Evolutionary conservation across 2,113 vertebrate species (phyloP).

Genomic region (Paralichthys olivaceus): DNA sequence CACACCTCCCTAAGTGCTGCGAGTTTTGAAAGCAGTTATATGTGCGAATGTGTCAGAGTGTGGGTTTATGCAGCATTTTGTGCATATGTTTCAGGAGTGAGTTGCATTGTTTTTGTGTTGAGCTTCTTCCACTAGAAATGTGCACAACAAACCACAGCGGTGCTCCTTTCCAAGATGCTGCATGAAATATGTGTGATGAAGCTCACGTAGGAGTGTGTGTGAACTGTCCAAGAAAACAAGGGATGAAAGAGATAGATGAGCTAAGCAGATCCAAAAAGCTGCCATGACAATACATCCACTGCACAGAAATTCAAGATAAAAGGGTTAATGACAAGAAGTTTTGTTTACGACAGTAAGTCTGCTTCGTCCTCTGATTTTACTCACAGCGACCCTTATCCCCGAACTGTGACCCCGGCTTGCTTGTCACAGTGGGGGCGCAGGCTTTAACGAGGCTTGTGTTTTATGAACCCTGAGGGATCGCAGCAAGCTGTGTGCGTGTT

Average conservation of each 20-base stretch:
- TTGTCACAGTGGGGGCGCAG: slow-evolving; percentile 55
- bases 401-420: slow-evolving; percentile 65
- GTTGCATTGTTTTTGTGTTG: slow-evolving; percentile 20
- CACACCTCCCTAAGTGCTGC: slow-evolving; percentile 60
- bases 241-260: slow-evolving; percentile 27
- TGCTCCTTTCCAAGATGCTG: slow-evolving; percentile 35
- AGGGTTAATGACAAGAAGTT: slow-evolving; percentile 26
- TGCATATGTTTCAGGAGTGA: not conserved
- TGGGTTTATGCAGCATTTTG: slow-evolving; percentile 21
- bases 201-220: slow-evolving; percentile 9
- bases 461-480: slow-evolving; percentile 67
- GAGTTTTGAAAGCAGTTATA: slow-evolving; percentile 42
- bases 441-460: slow-evolving; percentile 71
- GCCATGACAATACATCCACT: slow-evolving; percentile 29
- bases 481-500: slow-evolving; percentile 62
- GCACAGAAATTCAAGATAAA: slow-evolving; percentile 18
- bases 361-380: slow-evolving; percentile 40
- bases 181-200: slow-evolving; percentile 36
- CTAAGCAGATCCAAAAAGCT: slow-evolving; percentile 49
- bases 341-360: slow-evolving; percentile 40
- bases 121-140: slow-evolving; percentile 8
- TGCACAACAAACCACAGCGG: slow-evolving; percentile 16
- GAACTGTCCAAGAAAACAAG: slow-evolving; percentile 14
- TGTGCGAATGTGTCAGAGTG: slow-evolving; percentile 28
- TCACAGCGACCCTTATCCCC: slow-evolving; percentile 51